Base-by-base conservation (phyloP, 92 coral and sea anemone species). In the Phymanthus crucifer region DNA sequence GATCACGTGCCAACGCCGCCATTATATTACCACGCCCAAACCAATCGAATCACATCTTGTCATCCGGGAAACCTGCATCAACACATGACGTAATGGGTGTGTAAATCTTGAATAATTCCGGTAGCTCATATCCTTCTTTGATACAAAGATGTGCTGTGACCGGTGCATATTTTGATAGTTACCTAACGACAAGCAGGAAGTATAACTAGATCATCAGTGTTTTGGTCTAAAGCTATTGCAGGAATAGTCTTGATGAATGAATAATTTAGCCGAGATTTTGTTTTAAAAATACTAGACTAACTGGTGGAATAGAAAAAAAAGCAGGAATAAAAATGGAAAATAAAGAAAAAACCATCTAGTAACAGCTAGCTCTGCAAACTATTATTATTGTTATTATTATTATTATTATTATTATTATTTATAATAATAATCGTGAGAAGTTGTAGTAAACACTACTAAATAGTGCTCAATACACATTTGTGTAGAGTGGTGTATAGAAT, bases 21-120 rank as follows among this genome's bases (percentile, higher is more conserved):
- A 70, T 80, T 70, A 52, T 37, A 26, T 72, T 33, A 24, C 36
- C 36, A 37, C 32, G 29, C 68, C 68, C 58, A 71, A 35, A 80
- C 91, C 91, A 88, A 88, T 88, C 34, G 68, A 31, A 83, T 74
- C 37, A 36, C 91, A 54, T 35, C 38, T 11, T 31, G 17, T 76
- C 84, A 88, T 88, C 91, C 91, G 91, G 91, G 91, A 58, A 35
- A 48, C 40, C 6, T 40, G 19, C 13, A 37, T 70, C 56, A 71
- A 18, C 40, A 24, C 37, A 21, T 47, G 65, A 40, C 71, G 83
- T 67, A 21, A 34, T 70, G 61, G 57, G 75, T 76, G 43, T 71
- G 37, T 31, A 9, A 68, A 74, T 68, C 36, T 61, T 46, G 74
- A 24, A 77, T 77, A 40, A n/a, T 61, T 77, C 81, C 81, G 81